These are phyloP conservation scores for Hemibagrus guttatus DNA, from an alignment of 2,797 vertebrate species.

Conservation along the genomic window DNA sequence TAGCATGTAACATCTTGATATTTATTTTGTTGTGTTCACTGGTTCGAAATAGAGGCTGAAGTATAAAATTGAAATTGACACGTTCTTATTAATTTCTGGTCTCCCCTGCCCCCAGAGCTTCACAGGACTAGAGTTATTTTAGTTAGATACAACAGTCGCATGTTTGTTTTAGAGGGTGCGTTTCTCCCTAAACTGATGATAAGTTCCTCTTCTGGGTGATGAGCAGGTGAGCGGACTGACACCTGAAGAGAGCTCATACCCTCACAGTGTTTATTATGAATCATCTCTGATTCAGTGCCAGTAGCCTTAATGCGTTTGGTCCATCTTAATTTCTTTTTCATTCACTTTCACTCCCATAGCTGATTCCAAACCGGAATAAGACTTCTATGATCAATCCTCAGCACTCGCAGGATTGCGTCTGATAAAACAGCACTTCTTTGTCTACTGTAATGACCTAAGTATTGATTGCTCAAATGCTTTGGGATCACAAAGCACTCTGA, in stretches of 20 bases:
- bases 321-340: slow-evolving; percentile 26
- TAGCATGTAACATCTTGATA: slow-evolving; percentile 8
- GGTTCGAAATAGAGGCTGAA: neutral
- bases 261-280: slow-evolving; percentile 11
- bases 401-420: slow-evolving; percentile 31
- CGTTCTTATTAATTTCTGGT: neutral
- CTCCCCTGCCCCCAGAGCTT: neutral
- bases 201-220: neutral
- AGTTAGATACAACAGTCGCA: neutral
- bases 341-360: slow-evolving; percentile 27
- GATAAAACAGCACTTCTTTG: slow-evolving; percentile 35
- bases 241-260: neutral
- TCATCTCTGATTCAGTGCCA: neutral
- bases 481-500: slow-evolving; percentile 52
- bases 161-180: neutral
- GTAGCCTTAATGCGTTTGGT: slow-evolving; percentile 29
- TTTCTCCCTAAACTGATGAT: neutral
- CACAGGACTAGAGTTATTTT: neutral
- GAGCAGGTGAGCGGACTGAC: slow-evolving; percentile 5
- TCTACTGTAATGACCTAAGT: slow-evolving; percentile 49
- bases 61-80: slow-evolving; percentile 22
- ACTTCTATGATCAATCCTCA: slow-evolving; percentile 34
- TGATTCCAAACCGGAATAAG: slow-evolving; percentile 20
- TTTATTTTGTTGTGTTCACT: neutral
- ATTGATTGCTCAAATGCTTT: slow-evolving; percentile 51